These are phyloP conservation scores for Progne subis DNA, from an alignment of 2,113 vertebrate genomes.

Conservation along the genomic window DNA sequence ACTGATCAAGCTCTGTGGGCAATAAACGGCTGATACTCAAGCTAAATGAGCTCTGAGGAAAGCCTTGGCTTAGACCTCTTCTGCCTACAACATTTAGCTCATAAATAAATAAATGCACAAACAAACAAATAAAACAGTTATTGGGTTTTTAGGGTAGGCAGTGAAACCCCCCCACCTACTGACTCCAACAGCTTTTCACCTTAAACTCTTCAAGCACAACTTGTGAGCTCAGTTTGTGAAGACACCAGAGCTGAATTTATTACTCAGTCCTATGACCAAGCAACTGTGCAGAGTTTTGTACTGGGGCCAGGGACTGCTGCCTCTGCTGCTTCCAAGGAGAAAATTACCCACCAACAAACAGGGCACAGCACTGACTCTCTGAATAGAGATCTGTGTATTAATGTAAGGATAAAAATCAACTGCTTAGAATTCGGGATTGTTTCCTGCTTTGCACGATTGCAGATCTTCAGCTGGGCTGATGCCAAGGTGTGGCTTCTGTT, in stretches of 20 bases:
- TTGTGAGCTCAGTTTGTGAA: background rate
- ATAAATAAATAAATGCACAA: background rate
- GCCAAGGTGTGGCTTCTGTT: background rate
- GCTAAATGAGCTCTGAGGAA: background rate
- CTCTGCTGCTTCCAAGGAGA: background rate
- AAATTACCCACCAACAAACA: background rate
- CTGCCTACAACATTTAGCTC: background rate
- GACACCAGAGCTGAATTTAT: background rate
- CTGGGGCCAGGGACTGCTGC: background rate
- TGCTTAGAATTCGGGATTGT: background rate
- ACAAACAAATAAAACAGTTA: no score
- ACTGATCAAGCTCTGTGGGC: background rate
- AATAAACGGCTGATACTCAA: background rate
- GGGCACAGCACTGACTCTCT: background rate
- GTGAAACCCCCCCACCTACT: background rate
- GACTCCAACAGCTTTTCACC: background rate
- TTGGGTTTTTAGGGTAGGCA: background rate
- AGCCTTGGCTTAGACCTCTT: background rate
- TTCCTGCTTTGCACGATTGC: background rate
- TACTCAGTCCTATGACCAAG: background rate
- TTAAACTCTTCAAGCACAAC: background rate
- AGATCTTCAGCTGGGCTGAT: background rate
- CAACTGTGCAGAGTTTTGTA: background rate
- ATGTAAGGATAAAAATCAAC: background rate
- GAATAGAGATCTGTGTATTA: background rate